These are phyloP conservation scores for Phengaris alcon DNA, from an alignment of 2,888 invertebrate species.

Conservation along the genomic window DNA sequence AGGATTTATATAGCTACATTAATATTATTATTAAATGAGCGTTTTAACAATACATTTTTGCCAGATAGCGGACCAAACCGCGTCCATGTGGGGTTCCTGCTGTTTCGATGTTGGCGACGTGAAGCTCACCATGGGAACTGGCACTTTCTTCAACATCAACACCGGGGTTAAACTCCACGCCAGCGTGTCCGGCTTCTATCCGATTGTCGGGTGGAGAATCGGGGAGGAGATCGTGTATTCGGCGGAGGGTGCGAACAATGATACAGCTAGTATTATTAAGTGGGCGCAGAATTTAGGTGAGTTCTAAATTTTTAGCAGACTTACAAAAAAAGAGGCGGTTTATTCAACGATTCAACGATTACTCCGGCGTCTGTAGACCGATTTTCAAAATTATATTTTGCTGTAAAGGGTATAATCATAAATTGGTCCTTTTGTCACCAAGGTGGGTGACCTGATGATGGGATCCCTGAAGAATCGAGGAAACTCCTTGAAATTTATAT, in stretches of 20 bases:
- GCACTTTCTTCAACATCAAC: constrained; percentile 92
- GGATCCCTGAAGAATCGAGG: too few species aligned
- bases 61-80: constrained; percentile 92
- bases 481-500: too few species aligned
- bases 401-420: too few species aligned
- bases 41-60: background rate
- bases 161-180: constrained; percentile 88
- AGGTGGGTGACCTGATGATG: too few species aligned
- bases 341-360: too few species aligned
- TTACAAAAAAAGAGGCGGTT: too few species aligned
- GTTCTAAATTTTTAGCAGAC: background rate
- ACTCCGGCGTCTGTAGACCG: too few species aligned
- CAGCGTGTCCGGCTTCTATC: constrained; percentile 91
- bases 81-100: constrained; percentile 92
- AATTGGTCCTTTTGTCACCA: too few species aligned
- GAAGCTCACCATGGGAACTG: constrained; percentile 95
- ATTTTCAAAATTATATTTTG: too few species aligned
- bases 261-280: constrained; percentile 91
- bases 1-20: too few species aligned
- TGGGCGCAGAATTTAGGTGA: constrained; percentile 89
- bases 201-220: constrained; percentile 91
- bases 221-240: constrained; percentile 80
- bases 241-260: constrained; percentile 92
- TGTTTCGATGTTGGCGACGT: constrained; percentile 88
- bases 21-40: too few species aligned